A percentile compares a stretch with the other conserved stretches of the same genome.
Conservation (phyloP, 2,888 invertebrate species). For the Eristalis arbustorum region DNA sequence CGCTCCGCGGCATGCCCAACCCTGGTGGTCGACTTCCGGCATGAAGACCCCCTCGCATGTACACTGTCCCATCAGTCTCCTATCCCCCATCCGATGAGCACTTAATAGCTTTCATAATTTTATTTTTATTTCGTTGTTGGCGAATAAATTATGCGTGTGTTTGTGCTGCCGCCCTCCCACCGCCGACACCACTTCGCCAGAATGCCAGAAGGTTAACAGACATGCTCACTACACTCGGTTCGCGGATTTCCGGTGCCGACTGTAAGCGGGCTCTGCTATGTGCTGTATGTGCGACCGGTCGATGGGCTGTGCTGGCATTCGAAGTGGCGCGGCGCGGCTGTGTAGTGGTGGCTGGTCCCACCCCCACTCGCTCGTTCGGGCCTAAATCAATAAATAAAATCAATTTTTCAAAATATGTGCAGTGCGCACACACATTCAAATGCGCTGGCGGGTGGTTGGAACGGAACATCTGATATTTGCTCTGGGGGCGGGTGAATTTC, state of each 20-base stretch:
- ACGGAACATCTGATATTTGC: background rate
- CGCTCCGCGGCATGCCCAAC: background rate
- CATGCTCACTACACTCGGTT: background rate
- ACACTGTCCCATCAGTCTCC: background rate
- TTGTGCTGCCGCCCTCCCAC: background rate
- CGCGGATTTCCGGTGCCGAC: background rate
- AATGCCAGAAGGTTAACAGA: background rate
- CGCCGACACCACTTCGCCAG: background rate
- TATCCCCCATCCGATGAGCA: background rate
- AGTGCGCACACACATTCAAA: background rate
- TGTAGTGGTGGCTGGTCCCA: background rate
- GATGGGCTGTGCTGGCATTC: no score
- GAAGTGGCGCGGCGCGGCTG: no score
- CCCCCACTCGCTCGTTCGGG: background rate
- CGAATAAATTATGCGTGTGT: constrained; percentile 2
- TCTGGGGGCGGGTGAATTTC: background rate
- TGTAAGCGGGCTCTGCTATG: background rate
- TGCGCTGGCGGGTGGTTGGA: background rate
- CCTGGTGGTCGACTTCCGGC: background rate
- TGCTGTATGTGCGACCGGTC: no score
- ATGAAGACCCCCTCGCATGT: background rate
- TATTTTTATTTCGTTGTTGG: background rate
- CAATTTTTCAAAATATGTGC: background rate
- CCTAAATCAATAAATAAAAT: background rate
- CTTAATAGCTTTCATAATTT: constrained; percentile 14